These are phyloP conservation scores for Celastrina argiolus DNA, from an alignment of 2,888 invertebrate genomes.

Conservation along the genomic window DNA sequence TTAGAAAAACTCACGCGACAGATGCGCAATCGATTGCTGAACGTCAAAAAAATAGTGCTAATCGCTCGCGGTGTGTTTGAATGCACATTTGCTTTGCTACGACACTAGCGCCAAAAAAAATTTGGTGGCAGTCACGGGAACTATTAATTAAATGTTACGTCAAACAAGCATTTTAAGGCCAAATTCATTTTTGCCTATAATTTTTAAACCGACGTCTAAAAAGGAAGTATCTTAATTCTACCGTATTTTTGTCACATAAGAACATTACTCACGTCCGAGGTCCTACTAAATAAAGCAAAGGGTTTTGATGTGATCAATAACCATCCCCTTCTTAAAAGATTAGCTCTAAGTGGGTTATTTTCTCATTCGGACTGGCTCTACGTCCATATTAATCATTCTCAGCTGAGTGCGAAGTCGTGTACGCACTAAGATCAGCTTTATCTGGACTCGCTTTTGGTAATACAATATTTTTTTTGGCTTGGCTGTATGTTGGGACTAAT, in stretches of 20 bases:
- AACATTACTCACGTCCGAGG: not conserved
- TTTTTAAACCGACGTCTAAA: too few species aligned
- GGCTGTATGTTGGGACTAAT: slow-evolving; percentile 22
- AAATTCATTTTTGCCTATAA: not conserved
- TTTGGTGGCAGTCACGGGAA: too few species aligned
- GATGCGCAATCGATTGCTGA: too few species aligned
- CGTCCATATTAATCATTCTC: slow-evolving; percentile 60
- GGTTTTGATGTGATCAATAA: slow-evolving; percentile 12
- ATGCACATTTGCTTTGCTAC: too few species aligned
- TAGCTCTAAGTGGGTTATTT: slow-evolving; percentile 34
- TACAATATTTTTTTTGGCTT: slow-evolving; percentile 24
- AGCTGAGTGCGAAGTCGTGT: slow-evolving; percentile 67
- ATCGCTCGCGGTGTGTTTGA: too few species aligned
- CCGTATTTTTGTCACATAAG: not conserved
- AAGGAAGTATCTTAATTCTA: too few species aligned
- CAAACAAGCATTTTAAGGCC: too few species aligned
- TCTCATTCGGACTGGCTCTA: slow-evolving; percentile 33
- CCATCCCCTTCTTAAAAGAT: slow-evolving; percentile 32
- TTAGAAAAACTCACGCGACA: too few species aligned
- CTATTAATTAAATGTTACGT: too few species aligned
- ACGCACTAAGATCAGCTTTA: slow-evolving; percentile 29
- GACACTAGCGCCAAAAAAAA: too few species aligned
- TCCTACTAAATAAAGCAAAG: slow-evolving; percentile 10
- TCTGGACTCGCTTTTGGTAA: slow-evolving; percentile 30
- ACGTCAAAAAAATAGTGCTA: too few species aligned